These are phyloP conservation scores for Fissipunctia ypsillon DNA, from an alignment of 2,888 invertebrate genomes.

Conservation along the genomic window DNA sequence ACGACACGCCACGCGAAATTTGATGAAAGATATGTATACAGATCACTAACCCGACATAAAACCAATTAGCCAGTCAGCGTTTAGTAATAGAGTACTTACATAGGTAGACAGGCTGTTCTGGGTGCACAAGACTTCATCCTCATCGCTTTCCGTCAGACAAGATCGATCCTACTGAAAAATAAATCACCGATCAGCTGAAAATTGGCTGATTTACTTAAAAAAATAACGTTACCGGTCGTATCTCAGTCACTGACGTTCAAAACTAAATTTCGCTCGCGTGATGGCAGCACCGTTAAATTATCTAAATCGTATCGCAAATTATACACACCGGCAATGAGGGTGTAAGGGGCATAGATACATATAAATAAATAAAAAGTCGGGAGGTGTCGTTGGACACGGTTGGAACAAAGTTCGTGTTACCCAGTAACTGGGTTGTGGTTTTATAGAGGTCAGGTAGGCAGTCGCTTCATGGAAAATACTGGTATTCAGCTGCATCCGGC, in stretches of 20 bases:
- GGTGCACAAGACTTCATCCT: not conserved
- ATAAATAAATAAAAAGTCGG: too few species aligned
- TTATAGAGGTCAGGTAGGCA: too few species aligned
- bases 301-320: not conserved
- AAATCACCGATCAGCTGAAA: not conserved
- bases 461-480: too few species aligned
- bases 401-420: too few species aligned
- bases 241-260: not conserved
- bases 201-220: not conserved
- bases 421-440: too few species aligned
- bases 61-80: too few species aligned
- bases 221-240: not conserved
- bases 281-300: not conserved
- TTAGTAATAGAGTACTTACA: not conserved
- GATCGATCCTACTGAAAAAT: not conserved
- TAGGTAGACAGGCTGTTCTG: not conserved
- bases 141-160: not conserved
- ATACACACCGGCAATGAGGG: too few species aligned
- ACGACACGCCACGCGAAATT: not conserved
- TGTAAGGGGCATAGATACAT: too few species aligned
- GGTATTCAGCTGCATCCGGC: too few species aligned
- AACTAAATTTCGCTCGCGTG: not conserved
- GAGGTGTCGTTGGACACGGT: too few species aligned
- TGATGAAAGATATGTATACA: too few species aligned
- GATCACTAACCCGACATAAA: not conserved